Evolutionary conservation across 2,797 vertebrate species (phyloP), one percentile per base, ranked within the genome.

Genomic region (Strix occidentalis): DNA sequence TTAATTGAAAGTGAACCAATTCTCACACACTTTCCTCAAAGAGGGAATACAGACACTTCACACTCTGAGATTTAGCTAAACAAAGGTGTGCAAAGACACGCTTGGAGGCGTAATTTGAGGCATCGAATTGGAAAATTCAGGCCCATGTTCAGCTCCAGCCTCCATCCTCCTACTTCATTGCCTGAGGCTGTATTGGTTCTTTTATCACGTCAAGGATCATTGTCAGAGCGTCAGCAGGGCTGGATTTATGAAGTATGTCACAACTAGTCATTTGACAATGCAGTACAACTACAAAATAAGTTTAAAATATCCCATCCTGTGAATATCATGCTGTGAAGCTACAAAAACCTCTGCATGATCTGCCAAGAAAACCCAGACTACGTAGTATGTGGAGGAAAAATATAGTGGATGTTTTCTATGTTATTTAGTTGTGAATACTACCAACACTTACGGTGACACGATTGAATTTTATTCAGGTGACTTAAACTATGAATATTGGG

Each of bases 81-180:
- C 0, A 0, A 39, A 61, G 21, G 53, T 43, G 18, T 11, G 24
- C 60, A 71, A 82, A 81, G 31, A 35, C 4, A 1, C 2, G 4
- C n/a, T 76, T 57, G 41, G 60, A 89, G 68, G 54, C 1, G 6
- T 48, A 75, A 70, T 43, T 86, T 85, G 29, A 89, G 51, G 61
- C n/a, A 87, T 33, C 23, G 13, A 33, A 9, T 41, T 45, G 84
- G 68, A 68, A 92, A 79, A 91, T 63, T 18, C 41, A 25, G 23
- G 45, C n/a, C 23, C 69, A 13, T 0, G 1, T 84, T 90, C 74
- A 87, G 63, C 25, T 85, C 43, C 64, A 80, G 11, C 58, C 45
- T 78, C 45, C 2, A 1, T 43, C 83, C 68, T 94, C 69, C 87
- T 64, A 18, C 75, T 84, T 65, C 31, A n/a, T 9, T 60, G 43